A percentile compares a stretch with the other conserved stretches of the same genome.
Conservation (phyloP, 2,797 vertebrate genomes). For the Platyrinchus mystaceus region DNA sequence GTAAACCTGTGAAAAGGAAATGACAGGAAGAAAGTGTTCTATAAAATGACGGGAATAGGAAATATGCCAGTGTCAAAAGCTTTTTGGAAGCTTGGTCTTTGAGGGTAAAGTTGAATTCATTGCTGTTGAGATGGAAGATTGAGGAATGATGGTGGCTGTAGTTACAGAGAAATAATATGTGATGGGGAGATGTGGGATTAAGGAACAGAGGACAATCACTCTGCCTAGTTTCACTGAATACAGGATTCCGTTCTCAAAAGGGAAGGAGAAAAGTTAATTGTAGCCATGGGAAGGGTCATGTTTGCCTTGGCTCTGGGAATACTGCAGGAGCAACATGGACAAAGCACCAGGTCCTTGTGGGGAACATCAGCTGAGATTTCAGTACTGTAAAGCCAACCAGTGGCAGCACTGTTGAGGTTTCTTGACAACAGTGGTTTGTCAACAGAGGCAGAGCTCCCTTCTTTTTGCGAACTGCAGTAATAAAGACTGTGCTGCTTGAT, state of each 20-base stretch:
- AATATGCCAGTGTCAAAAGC: neutral
- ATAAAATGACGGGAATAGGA: neutral
- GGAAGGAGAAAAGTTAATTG: neutral
- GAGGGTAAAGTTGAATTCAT: neutral
- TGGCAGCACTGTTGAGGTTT: neutral
- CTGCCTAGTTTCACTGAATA: neutral
- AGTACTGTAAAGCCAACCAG: neutral
- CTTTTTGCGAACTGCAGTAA: neutral
- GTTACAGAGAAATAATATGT: neutral
- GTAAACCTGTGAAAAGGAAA: neutral
- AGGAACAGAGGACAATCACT: neutral
- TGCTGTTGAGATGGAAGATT: neutral
- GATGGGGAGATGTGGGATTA: neutral
- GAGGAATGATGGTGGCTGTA: neutral
- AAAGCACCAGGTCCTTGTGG: neutral
- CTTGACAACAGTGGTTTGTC: constrained; percentile 12
- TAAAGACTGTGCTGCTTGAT: constrained; percentile 2
- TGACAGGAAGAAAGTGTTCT: neutral
- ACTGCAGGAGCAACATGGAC: neutral
- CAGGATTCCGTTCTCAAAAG: neutral
- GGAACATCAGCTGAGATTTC: neutral
- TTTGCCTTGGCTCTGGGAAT: neutral
- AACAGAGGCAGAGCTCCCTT: neutral
- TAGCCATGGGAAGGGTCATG: neutral
- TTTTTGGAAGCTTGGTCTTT: neutral